Evolutionary conservation across 2,113 vertebrate genomes (phyloP).

Genomic region (Bubo scandiacus): DNA sequence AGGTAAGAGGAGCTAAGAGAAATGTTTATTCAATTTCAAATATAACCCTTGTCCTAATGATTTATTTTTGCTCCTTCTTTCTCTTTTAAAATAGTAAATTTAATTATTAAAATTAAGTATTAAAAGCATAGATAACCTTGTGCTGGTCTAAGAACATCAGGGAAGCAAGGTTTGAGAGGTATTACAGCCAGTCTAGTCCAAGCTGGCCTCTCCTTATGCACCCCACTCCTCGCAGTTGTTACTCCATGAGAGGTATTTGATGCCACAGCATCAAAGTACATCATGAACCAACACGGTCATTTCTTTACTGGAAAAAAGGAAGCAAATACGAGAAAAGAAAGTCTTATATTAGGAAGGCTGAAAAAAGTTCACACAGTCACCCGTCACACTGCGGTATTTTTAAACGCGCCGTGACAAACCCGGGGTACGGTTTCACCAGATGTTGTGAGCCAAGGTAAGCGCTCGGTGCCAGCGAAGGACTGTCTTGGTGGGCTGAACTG

Average conservation of each 20-base stretch:
- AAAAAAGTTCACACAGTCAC: neutral
- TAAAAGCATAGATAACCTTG: neutral
- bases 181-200: neutral
- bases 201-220: neutral
- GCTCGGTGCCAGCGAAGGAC: fast-evolving
- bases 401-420: neutral
- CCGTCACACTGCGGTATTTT: neutral
- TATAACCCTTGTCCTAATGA: neutral
- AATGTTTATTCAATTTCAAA: neutral
- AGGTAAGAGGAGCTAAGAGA: neutral
- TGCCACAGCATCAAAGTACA: neutral
- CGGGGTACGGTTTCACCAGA: neutral
- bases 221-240: neutral
- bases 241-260: neutral
- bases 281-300: neutral
- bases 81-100: neutral
- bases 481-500: neutral
- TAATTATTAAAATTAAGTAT: neutral
- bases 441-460: neutral
- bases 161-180: neutral
- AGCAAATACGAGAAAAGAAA: neutral
- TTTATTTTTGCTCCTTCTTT: neutral
- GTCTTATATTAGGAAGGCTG: neutral
- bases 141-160: neutral
- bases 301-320: neutral